A percentile compares a stretch with the other conserved stretches of the same genome.
Conservation (phyloP, 1,140 invertebrate species). For the Eumeta japonica region DNA sequence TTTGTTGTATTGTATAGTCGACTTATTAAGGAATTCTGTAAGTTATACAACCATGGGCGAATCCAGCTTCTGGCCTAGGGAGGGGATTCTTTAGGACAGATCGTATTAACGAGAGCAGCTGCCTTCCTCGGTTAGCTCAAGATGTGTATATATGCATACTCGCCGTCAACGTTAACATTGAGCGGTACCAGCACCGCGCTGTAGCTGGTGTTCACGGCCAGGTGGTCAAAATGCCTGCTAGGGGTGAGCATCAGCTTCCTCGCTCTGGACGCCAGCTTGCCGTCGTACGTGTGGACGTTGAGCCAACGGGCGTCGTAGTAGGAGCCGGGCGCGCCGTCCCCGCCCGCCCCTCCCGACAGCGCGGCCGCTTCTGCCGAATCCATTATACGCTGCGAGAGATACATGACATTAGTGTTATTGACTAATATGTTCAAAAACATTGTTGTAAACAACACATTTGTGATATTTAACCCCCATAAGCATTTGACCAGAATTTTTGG, state of each 20-base stretch:
- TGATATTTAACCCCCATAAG: too few species aligned
- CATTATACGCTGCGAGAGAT: conserved; percentile 80
- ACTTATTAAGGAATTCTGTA: too few species aligned
- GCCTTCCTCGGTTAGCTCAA: too few species aligned
- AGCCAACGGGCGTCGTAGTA: conserved; percentile 74
- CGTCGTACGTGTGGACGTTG: conserved; percentile 70
- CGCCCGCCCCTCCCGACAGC: conserved; percentile 60
- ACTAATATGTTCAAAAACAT: not conserved
- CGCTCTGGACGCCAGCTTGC: conserved; percentile 64
- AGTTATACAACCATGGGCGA: too few species aligned
- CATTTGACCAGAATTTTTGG: too few species aligned
- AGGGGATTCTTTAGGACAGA: too few species aligned
- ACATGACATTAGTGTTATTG: not conserved
- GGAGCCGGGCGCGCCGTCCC: conserved; percentile 47
- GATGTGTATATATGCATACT: too few species aligned
- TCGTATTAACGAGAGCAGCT: too few species aligned
- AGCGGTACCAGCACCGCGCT: conserved; percentile 89
- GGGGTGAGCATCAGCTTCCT: conserved; percentile 67
- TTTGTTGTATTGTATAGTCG: too few species aligned
- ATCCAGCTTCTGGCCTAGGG: too few species aligned
- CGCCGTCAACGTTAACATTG: conserved; percentile 78
- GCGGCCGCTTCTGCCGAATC: conserved; percentile 84
- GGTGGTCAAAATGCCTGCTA: conserved; percentile 77
- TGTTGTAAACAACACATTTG: too few species aligned
- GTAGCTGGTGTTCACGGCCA: conserved; percentile 79